Conservation (phyloP, 2,888 invertebrate genomes). For the Electrophaes corylata region DNA sequence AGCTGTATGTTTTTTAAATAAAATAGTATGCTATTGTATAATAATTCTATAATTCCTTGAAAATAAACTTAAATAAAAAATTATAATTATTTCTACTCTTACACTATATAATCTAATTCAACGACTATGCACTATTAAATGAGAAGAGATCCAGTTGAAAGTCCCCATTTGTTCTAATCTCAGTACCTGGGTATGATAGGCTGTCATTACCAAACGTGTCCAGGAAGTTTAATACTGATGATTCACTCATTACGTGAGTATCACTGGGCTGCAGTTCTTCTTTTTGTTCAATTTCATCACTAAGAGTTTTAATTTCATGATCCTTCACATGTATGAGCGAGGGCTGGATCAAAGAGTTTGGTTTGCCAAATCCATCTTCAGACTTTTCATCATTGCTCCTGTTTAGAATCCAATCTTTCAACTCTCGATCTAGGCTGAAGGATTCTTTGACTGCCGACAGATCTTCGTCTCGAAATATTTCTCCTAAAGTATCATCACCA, state of each 20-base stretch:
- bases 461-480: slow-evolving; percentile 60
- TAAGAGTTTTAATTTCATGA: slow-evolving; percentile 40
- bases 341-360: slow-evolving; percentile 61
- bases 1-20: slow-evolving; percentile 22
- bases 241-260: slow-evolving; percentile 51
- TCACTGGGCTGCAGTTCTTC: slow-evolving; percentile 33
- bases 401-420: slow-evolving; percentile 64
- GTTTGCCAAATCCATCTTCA: slow-evolving; percentile 61
- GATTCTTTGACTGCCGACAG: slow-evolving; percentile 57
- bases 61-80: slow-evolving; percentile 42
- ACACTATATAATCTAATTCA: slow-evolving; percentile 35
- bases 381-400: slow-evolving; percentile 57
- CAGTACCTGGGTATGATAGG: slow-evolving; percentile 70
- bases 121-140: slow-evolving; percentile 63
- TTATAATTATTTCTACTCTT: slow-evolving; percentile 40
- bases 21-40: slow-evolving; percentile 34
- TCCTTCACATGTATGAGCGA: slow-evolving; percentile 61
- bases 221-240: slow-evolving; percentile 75
- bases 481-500: slow-evolving; percentile 49
- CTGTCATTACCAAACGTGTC: slow-evolving; percentile 70
- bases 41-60: slow-evolving; percentile 45
- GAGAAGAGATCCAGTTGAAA: slow-evolving; percentile 76
- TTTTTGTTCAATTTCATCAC: slow-evolving; percentile 40
- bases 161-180: slow-evolving; percentile 73
- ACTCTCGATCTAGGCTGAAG: slow-evolving; percentile 52